A percentile compares a stretch with the other conserved stretches of the same genome.
Evolutionary conservation across 2,113 vertebrate genomes (phyloP).

Genomic region (rat (Rattus norvegicus)): DNA sequence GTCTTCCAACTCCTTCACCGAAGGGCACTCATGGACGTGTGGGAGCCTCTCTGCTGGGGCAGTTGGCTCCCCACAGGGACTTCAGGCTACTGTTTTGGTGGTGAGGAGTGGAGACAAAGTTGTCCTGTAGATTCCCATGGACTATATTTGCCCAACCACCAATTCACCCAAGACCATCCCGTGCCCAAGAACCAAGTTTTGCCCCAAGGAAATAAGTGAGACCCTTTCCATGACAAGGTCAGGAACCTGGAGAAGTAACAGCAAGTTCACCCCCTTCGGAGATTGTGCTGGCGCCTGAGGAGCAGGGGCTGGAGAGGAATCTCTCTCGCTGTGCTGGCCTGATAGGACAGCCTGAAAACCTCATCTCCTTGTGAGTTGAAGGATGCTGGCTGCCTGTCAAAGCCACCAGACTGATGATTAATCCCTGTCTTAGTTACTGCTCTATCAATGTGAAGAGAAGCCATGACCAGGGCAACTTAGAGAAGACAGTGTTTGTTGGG

Average conservation of each 20-base stretch:
- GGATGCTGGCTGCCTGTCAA: not conserved
- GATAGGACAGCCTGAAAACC: not conserved
- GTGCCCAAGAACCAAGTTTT: not conserved
- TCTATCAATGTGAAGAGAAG: not conserved
- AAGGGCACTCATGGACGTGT: not conserved
- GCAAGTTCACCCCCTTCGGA: not conserved
- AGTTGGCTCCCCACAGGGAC: too few species aligned
- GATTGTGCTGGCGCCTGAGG: accelerated
- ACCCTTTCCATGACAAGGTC: not conserved
- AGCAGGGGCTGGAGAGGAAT: too few species aligned
- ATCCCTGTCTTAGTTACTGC: not conserved
- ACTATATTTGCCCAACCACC: not conserved
- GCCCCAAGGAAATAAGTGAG: not conserved
- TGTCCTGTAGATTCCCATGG: not conserved
- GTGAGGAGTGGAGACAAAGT: not conserved
- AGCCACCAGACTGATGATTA: not conserved
- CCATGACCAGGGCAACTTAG: not conserved
- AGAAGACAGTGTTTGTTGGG: not conserved
- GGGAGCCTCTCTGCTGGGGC: not conserved
- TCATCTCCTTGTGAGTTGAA: not conserved
- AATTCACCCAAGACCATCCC: not conserved
- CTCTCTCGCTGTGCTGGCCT: too few species aligned
- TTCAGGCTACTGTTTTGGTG: not conserved
- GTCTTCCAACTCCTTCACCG: not conserved
- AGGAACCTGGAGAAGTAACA: not conserved